Base-by-base conservation (phyloP, 2,797 vertebrate species). In the Taenioides sp. region DNA sequence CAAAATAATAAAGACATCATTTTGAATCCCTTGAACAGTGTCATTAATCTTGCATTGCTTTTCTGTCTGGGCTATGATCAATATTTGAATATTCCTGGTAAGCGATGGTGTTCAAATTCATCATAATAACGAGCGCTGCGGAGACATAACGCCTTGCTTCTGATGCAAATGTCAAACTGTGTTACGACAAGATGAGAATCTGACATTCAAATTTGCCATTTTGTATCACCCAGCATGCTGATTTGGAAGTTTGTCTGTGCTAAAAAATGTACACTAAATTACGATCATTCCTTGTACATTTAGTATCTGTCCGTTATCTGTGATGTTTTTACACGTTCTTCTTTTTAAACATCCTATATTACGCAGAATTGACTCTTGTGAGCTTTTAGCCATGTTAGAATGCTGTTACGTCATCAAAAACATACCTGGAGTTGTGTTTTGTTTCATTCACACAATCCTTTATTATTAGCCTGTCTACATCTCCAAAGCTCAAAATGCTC, bases 101-200 rank as follows among this genome's bases (percentile, higher is more conserved):
- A 40, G 67, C 74, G 54, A 37, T 17, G 23, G 64, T 61, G 59
- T 73, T 73, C 63, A 68, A 80, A 84, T 81, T n/a, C 76, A 80
- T 82, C 76, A 69, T 49, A 75, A 72, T 81, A 78, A 79, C 67
- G 40, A 86, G 60, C 1, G 1, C 37, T 62, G 80, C 60, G 69
- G 49, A 74, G 70, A 79, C 72, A 72, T 70, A 27, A 22, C 55
- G 27, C 57, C 60, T 59, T 77, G 75, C 54, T 65, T 84, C 79
- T 82, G 67, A 88, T 72, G 74, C 60, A 82, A 85, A 90, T 86
- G 80, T 81, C 82, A 86, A 74, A 79, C 59, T 64, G 58, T 71
- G 77, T 80, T 77, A 65, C 67, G 58, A 73, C 72, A 59, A 75
- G 71, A 80, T 81, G 73, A 69, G 65, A 70, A 84, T 79, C 79